Conservation (phyloP, 2,797 vertebrate genomes). For the Iguana delicatissima region DNA sequence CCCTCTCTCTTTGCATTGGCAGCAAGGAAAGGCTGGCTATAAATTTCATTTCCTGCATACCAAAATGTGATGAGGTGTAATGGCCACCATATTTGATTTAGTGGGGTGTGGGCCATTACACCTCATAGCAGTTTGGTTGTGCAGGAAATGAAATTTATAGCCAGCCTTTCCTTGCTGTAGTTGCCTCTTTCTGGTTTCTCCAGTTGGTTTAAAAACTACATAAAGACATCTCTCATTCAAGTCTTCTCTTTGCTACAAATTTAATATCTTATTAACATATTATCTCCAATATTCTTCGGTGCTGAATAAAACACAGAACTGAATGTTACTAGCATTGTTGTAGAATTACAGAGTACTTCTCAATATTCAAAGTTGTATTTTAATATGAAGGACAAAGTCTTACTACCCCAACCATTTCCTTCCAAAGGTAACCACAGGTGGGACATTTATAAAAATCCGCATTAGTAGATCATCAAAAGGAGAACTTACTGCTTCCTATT, state of each 20-base stretch:
- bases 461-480: background rate
- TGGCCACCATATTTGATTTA: background rate
- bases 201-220: background rate
- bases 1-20: background rate
- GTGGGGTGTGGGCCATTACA: background rate
- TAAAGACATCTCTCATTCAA: background rate
- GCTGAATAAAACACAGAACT: background rate
- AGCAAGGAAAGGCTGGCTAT: background rate
- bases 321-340: background rate
- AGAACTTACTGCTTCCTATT: background rate
- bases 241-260: background rate
- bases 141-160: too few relatives aligned
- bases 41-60: conserved; percentile 1
- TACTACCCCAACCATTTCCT: background rate
- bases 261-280: background rate
- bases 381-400: background rate
- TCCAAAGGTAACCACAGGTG: background rate
- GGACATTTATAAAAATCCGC: background rate
- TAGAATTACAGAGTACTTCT: background rate
- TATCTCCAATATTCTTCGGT: background rate
- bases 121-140: too few relatives aligned
- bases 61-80: background rate
- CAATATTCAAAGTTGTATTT: background rate
- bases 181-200: background rate
- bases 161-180: too few relatives aligned